phyloP scores from a whole-genome alignment of 2,888 invertebrate species.

The Bombyx huttoni region DNA sequence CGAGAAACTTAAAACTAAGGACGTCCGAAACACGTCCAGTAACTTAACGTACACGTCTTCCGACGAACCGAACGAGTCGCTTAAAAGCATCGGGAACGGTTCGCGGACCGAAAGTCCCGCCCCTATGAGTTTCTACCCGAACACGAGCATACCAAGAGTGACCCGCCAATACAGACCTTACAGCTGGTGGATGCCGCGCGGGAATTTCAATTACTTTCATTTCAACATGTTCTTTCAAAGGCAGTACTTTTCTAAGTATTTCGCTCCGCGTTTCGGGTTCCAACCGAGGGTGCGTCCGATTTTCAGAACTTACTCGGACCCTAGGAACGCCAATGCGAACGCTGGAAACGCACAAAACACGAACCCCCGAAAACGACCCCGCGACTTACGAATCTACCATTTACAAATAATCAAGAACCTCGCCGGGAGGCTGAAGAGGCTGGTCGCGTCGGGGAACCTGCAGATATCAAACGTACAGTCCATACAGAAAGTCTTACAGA shows the following conservation, averaged over 20 bases:
- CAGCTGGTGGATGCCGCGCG: conserved; percentile 25
- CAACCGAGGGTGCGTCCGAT: conserved; percentile 16
- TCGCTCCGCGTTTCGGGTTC: conserved; percentile 23
- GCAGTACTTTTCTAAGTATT: conserved; percentile 18
- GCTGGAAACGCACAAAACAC: conserved; percentile 7
- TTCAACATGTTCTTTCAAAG: conserved; percentile 30
- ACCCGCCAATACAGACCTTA: conserved; percentile 17
- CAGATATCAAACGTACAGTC: conserved; percentile 12
- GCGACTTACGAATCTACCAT: conserved; percentile 19
- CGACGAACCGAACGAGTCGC: conserved; percentile 34
- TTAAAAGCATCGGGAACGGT: conserved; percentile 26
- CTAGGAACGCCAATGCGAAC: conserved; percentile 3
- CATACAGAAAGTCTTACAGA: conserved; percentile 29
- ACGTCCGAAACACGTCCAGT: conserved; percentile 11
- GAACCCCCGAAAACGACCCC: conserved; percentile 19
- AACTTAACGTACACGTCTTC: conserved; percentile 23
- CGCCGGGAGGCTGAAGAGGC: conserved; percentile 24
- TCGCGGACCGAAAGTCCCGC: conserved; percentile 9
- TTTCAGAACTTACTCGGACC: conserved; percentile 10
- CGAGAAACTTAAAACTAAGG: conserved; percentile 21
- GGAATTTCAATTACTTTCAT: conserved; percentile 23
- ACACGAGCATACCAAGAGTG: conserved; percentile 12
- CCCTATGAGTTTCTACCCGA: conserved; percentile 7
- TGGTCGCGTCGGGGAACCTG: conserved; percentile 15
- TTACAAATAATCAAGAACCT: conserved; percentile 30